Percentiles rank a stretch among this genome's conserved stretches.
These are phyloP conservation scores for Heliothis subflexa DNA, from an alignment of 1,140 invertebrate genomes.

Conservation along the genomic window DNA sequence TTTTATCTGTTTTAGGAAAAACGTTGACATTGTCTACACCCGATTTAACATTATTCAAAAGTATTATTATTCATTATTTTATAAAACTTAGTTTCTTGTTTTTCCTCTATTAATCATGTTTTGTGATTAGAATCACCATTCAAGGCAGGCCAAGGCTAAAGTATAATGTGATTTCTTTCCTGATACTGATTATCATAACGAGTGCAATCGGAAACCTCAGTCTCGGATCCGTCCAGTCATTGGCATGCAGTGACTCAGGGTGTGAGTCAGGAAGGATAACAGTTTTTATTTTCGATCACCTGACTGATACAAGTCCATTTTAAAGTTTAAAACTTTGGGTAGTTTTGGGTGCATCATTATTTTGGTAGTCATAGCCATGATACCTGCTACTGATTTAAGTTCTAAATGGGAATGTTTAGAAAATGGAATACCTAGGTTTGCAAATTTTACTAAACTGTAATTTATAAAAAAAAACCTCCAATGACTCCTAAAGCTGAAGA, in stretches of 20 bases:
- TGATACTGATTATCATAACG: conserved; percentile 30
- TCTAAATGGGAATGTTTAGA: no score
- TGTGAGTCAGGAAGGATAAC: conserved; percentile 45
- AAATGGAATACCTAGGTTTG: no score
- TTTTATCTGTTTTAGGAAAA: neutral
- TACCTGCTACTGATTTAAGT: no score
- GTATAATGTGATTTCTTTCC: neutral
- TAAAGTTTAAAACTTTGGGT: neutral
- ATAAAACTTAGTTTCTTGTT: neutral
- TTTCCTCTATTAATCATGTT: neutral
- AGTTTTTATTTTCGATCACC: conserved; percentile 21
- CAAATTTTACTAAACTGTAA: no score
- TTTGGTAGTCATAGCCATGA: no score
- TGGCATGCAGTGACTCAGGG: conserved; percentile 49
- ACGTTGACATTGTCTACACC: no score
- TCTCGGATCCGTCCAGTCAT: conserved; percentile 42
- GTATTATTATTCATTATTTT: no score
- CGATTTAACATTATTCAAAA: no score
- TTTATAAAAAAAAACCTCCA: no score
- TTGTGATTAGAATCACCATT: neutral
- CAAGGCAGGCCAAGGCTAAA: neutral
- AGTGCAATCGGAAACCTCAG: conserved; percentile 38
- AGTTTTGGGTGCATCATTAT: neutral
- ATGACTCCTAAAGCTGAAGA: no score
- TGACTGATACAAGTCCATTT: neutral